Percentiles rank a stretch among this genome's conserved stretches.
Conservation (phyloP, 1,140 invertebrate genomes). For the Geopemphigus sp. region DNA sequence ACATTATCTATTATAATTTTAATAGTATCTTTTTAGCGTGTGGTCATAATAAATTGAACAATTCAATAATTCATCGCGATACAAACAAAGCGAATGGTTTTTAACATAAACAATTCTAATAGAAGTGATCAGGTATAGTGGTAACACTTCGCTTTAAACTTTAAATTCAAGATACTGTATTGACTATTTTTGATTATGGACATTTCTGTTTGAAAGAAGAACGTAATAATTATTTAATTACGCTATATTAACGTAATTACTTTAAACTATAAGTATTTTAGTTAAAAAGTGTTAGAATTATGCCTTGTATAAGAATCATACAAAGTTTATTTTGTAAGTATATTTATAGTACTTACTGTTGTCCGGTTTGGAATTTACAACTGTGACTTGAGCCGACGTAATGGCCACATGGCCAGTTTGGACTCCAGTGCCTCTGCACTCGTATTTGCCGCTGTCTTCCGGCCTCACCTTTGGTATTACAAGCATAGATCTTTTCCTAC, state of each 20-base stretch:
- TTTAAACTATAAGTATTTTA: too few species aligned
- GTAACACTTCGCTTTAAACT: too few species aligned
- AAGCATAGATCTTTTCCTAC: conserved; percentile 72
- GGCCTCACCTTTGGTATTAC: conserved; percentile 68
- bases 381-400: conserved; percentile 52
- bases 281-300: too few species aligned
- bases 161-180: too few species aligned
- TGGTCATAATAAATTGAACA: not conserved
- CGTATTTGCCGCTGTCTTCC: conserved; percentile 71
- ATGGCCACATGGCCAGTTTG: conserved; percentile 50
- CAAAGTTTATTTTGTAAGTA: too few species aligned
- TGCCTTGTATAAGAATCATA: too few species aligned
- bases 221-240: too few species aligned
- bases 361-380: conserved; percentile 52
- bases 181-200: too few species aligned
- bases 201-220: too few species aligned
- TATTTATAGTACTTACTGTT: conserved; percentile 53
- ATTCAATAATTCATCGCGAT: not conserved
- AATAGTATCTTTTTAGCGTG: not conserved
- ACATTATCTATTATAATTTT: not conserved
- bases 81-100: not conserved
- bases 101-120: not conserved
- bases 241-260: too few species aligned
- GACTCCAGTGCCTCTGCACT: conserved; percentile 64
- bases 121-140: not conserved